Percentiles rank a stretch among this genome's conserved stretches.
Evolutionary conservation across 2,113 vertebrate species (phyloP).

Genomic region (Crotalus horridus): DNA sequence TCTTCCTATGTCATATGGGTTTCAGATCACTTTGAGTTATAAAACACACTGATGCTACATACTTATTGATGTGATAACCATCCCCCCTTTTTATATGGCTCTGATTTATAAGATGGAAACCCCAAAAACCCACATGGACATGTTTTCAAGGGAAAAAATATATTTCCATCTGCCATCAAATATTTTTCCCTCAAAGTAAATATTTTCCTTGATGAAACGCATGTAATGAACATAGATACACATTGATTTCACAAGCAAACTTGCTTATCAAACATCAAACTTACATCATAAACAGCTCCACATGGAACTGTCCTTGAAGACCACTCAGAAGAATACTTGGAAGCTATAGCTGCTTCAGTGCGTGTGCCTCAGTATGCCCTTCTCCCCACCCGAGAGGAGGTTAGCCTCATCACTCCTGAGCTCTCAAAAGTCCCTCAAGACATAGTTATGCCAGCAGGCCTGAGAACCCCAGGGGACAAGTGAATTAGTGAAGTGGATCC

Average conservation of each 20-base stretch:
- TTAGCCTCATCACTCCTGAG: no score
- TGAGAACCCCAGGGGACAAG: no score
- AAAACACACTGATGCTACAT: not conserved
- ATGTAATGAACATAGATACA: not conserved
- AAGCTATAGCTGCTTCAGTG: not conserved
- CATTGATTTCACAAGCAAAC: not conserved
- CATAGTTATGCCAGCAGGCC: no score
- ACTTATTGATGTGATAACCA: no score
- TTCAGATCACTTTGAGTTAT: not conserved
- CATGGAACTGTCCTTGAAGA: not conserved
- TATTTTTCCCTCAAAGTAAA: not conserved
- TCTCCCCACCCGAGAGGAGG: no score
- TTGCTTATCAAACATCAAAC: no score
- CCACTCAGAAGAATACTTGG: not conserved
- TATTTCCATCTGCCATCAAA: not conserved
- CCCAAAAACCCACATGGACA: not conserved
- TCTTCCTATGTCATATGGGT: not conserved
- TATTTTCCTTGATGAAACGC: not conserved
- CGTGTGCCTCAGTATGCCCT: not conserved
- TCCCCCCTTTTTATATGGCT: no score
- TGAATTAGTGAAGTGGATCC: no score
- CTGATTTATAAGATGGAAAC: not conserved
- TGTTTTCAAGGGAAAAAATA: not conserved
- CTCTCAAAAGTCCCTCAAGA: no score
- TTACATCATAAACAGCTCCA: not conserved